Evolutionary conservation across 2,797 vertebrate species (phyloP), one percentile per base, ranked within the genome.

Genomic region (Cynodonichthys magdalenae): DNA sequence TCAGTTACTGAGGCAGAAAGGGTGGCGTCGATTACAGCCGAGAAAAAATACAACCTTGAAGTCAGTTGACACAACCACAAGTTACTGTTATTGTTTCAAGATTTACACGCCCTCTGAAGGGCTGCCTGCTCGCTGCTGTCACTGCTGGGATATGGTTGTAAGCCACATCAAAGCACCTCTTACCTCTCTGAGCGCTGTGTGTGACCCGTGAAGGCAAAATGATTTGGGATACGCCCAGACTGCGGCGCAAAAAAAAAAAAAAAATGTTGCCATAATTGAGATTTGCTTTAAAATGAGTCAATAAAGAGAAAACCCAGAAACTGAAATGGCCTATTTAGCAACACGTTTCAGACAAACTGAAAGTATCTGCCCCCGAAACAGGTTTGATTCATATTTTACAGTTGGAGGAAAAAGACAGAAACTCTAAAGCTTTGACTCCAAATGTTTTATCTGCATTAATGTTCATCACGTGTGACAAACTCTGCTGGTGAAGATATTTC

Each of bases 11-110:
- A n/a, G 31, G 45, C 41, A 54, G 42, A 58, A 51, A 28, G 62
- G 19, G 71, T 63, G 65, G 61, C n/a, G 66, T 71, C 3, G 1
- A 47, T 29, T 50, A 59, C 28, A 14, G 14, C 12, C 19, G 5
- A 1, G 4, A 51, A 47, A 48, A 20, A 55, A 50, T 65, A 34
- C 29, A 58, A 48, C 65, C 15, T 15, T 24, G 20, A 42, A 7
- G 50, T 59, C 77, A 71, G 78, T 62, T 76, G 50, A 71, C 28
- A 50, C 1, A 71, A 46, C 74, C 66, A 71, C 67, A 71, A 59
- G n/a, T 19, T 8, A 15, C 45, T 18, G 11, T 31, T 29, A 15
- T 46, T 15, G 15, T 34, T 48, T 59, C 11, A 44, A 53, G 15
- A 44, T 51, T n/a, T 24, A 6, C 24, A 44, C 55, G 11, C 24